Percentiles rank a stretch among this genome's conserved stretches.
Evolutionary conservation across 2,113 vertebrate genomes (phyloP).

Genomic region (Euleptes europaea): DNA sequence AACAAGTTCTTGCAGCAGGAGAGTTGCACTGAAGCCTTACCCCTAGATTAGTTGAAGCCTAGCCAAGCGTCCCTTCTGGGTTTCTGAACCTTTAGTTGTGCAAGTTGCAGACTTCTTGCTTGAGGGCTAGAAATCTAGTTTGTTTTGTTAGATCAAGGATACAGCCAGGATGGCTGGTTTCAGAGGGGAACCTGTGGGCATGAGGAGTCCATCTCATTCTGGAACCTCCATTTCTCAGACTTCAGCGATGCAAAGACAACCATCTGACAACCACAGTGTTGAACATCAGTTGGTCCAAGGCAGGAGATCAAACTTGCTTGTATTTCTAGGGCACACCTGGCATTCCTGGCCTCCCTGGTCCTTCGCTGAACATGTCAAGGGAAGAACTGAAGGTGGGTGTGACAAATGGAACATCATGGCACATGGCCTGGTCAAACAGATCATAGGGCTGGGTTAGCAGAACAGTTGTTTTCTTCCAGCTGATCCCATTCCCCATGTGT

Average conservation of each 20-base stretch:
- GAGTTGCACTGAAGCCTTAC: too few species aligned
- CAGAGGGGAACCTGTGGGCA: too few species aligned
- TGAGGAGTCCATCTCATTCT: background rate
- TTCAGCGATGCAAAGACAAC: background rate
- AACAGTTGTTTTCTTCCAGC: background rate
- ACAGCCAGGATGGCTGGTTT: background rate
- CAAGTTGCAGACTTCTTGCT: too few species aligned
- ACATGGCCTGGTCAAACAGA: background rate
- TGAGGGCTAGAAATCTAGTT: too few species aligned
- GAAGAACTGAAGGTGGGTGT: constrained; percentile 77
- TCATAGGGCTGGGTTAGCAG: background rate
- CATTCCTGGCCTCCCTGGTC: constrained; percentile 76
- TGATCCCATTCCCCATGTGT: too few species aligned
- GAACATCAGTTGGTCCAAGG: background rate
- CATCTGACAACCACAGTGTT: background rate
- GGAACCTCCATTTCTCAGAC: background rate
- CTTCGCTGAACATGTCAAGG: constrained; percentile 68
- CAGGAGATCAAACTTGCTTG: background rate
- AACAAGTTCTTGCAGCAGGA: too few species aligned
- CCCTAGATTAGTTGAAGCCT: too few species aligned
- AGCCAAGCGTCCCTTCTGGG: too few species aligned
- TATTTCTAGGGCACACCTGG: constrained; percentile 80
- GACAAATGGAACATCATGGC: background rate
- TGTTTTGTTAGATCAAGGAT: too few species aligned
- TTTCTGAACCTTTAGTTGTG: too few species aligned